Conservation (phyloP, 2,797 vertebrate genomes). For the Hyperoplus lanceolatus region DNA sequence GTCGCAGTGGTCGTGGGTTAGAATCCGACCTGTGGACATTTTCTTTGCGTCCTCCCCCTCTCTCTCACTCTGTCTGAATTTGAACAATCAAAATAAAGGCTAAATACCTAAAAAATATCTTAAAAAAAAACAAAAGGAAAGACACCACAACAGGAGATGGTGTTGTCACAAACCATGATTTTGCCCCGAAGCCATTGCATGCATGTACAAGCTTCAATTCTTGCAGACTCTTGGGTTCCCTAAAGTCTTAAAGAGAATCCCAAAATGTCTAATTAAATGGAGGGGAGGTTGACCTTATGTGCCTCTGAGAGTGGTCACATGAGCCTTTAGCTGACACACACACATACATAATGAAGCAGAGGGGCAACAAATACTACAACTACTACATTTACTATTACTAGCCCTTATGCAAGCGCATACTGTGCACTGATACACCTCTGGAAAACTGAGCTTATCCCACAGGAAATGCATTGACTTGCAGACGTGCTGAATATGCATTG, state of each 20-base stretch:
- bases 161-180: slow-evolving; percentile 6
- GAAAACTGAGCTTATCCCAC: slow-evolving; percentile 52
- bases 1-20: too few species aligned
- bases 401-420: slow-evolving; percentile 14
- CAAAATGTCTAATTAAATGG: slow-evolving; percentile 53
- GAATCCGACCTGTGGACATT: too few species aligned
- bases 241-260: slow-evolving; percentile 28
- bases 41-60: too few species aligned
- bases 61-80: too few species aligned
- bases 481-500: slow-evolving; percentile 44
- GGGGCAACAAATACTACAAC: slow-evolving; percentile 31
- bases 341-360: slow-evolving; percentile 64
- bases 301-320: slow-evolving; percentile 42
- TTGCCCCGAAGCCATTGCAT: slow-evolving; percentile 8
- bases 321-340: slow-evolving; percentile 52
- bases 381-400: slow-evolving; percentile 45
- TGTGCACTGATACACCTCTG: slow-evolving; percentile 43
- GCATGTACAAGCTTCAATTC: slow-evolving; percentile 3
- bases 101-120: too few species aligned
- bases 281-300: slow-evolving; percentile 42
- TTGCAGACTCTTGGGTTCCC: not conserved
- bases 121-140: too few species aligned
- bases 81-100: too few species aligned
- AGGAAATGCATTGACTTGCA: slow-evolving; percentile 49
- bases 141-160: slow-evolving; percentile 1